These are phyloP conservation scores for Leptinotarsa defecta DNA, from an alignment of 1,140 invertebrate genomes.

Conservation along the genomic window DNA sequence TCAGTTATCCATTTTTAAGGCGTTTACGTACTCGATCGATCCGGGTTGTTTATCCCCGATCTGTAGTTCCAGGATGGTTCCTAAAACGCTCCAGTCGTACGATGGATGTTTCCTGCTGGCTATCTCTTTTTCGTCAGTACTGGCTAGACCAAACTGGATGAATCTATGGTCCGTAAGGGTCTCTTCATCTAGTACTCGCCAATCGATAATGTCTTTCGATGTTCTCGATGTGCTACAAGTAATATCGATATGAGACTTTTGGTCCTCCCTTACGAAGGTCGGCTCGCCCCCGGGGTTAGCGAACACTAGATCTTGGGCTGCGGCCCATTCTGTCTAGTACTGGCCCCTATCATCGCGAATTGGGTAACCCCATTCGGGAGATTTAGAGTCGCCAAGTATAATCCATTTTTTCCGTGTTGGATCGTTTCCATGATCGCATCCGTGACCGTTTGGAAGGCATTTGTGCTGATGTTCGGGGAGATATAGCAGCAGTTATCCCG, in stretches of 20 bases:
- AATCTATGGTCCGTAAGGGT: conserved; percentile 20
- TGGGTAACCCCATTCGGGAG: conserved; percentile 38
- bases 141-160: conserved; percentile 4
- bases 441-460: neutral
- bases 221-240: conserved; percentile 29
- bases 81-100: neutral
- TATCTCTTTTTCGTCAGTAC: neutral
- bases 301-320: conserved; percentile 25
- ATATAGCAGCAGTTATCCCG: neutral
- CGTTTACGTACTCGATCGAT: neutral
- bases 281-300: conserved; percentile 28
- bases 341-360: conserved; percentile 37
- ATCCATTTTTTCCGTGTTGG: conserved; percentile 13
- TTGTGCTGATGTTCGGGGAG: neutral
- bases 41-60: neutral
- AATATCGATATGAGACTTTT: conserved; percentile 35
- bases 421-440: neutral
- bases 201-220: conserved; percentile 11
- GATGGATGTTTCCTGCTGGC: neutral
- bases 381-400: conserved; percentile 43
- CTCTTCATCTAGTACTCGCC: conserved; percentile 16
- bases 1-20: neutral
- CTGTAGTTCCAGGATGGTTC: neutral
- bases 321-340: conserved; percentile 26
- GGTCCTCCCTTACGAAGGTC: conserved; percentile 33